Percentiles rank a stretch among this genome's conserved stretches.
Evolutionary conservation across 2,888 invertebrate genomes (phyloP).

Genomic region (Tetranychus piercei): DNA sequence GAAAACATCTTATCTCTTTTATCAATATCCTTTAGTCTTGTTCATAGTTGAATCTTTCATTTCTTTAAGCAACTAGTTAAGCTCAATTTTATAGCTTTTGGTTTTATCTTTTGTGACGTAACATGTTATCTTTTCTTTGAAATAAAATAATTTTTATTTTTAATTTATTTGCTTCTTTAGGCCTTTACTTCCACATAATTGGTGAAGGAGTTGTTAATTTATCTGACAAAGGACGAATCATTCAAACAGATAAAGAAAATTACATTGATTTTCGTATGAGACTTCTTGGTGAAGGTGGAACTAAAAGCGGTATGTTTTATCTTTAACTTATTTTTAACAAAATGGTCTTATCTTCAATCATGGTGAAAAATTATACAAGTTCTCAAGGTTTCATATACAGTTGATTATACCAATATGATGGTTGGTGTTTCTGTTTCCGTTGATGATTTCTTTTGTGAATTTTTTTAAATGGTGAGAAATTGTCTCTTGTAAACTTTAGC

Average conservation of each 20-base stretch:
- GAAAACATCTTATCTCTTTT: too few species aligned
- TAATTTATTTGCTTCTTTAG: not conserved
- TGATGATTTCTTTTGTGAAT: too few species aligned
- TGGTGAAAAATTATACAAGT: conserved; percentile 9
- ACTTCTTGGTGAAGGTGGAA: conserved; percentile 50
- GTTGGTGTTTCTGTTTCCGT: too few species aligned
- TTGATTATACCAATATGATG: not conserved
- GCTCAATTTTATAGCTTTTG: not conserved
- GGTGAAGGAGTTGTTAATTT: conserved; percentile 83
- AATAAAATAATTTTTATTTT: not conserved
- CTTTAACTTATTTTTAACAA: not conserved
- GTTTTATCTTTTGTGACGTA: not conserved
- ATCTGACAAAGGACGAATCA: conserved; percentile 21
- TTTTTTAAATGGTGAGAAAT: too few species aligned
- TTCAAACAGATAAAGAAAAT: conserved; percentile 60
- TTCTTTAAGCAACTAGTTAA: not conserved
- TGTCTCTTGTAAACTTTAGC: too few species aligned
- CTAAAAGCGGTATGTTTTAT: conserved; percentile 18
- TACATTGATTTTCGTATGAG: conserved; percentile 88
- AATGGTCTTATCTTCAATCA: not conserved
- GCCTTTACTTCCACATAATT: conserved; percentile 78
- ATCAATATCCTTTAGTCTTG: too few species aligned
- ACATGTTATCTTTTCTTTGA: not conserved
- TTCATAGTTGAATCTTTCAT: not conserved
- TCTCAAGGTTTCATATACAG: not conserved